Conservation (phyloP, 2,113 vertebrate species). For the Mobula hypostoma region DNA sequence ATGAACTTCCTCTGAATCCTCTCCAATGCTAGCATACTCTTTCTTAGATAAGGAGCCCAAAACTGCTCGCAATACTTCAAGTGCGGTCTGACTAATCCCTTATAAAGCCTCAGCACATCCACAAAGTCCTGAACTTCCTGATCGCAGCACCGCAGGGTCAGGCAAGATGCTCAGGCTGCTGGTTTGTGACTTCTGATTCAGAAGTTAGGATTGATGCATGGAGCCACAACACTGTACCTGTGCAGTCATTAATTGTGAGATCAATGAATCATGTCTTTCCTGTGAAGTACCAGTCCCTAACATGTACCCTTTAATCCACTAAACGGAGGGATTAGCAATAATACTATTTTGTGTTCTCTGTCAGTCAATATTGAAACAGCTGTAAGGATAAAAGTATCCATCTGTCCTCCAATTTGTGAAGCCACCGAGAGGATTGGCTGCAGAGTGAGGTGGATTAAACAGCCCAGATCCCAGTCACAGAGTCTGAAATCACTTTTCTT, state of each 20-base stretch:
- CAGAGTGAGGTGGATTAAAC: background rate
- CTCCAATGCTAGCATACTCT: no score
- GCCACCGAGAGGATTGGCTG: background rate
- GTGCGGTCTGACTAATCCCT: no score
- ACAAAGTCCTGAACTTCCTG: no score
- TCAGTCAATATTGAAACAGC: constrained; percentile 35
- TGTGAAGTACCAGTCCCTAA: background rate
- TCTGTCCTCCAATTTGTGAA: constrained; percentile 17
- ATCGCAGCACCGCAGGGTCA: no score
- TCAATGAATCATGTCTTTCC: constrained; percentile 7
- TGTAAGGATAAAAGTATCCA: background rate
- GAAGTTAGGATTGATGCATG: no score
- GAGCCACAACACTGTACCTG: no score
- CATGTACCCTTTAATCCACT: background rate
- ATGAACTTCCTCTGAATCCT: no score
- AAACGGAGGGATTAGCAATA: constrained; percentile 30
- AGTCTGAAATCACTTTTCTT: background rate
- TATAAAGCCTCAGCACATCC: no score
- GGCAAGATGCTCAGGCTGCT: no score
- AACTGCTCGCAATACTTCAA: no score
- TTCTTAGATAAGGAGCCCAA: no score
- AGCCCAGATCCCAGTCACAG: constrained; percentile 7
- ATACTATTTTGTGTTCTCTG: constrained; percentile 28
- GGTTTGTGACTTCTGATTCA: no score
- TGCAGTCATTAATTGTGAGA: background rate